Evolutionary conservation across 1,140 invertebrate species (phyloP), one percentile per base, ranked within the genome.

Genomic region (Oncopeltus fasciatus): DNA sequence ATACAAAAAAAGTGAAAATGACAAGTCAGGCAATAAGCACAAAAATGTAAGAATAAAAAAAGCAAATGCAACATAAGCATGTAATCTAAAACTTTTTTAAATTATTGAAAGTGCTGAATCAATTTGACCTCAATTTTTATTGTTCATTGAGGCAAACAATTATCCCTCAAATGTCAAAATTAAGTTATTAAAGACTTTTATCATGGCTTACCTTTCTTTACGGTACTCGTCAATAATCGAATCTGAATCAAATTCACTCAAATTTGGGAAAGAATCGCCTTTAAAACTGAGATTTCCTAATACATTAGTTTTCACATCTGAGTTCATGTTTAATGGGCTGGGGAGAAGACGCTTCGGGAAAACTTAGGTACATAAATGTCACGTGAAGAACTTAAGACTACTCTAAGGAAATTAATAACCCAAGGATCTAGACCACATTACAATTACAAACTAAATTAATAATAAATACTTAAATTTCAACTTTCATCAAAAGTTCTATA

Each of bases 191-290:
- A 8, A 8, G 5, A 14, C 14, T 14, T 38, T 38, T 38, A 38
- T 51, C 2, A 31, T 11, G 31, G 26, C 63, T 60, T 72, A 77
- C 76, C 75, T 76, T 73, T 77, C 75, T 66, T 70, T 73, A 64
- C 74, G 74, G 67, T 76, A 78, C 62, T 76, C 76, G 68, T 75
- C 69, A 61, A 76, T 73, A 43, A 77, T 73, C 63, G 75, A 76
- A 70, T 76, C 75, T 46, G 75, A 75, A 73, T 79, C 78, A 70
- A 79, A 79, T 74, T 79, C 78, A 71, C 75, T 77, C 67, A 76
- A 79, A 72, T 79, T 77, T 21, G 76, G 74, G 51, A 79, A 66
- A 14, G 77, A 79, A 68, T 78, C 77, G 61, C 74, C 75, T 70
- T 79, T 70, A 69, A 75, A 78, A 70, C 75, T 77, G 29, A 64